Evolutionary conservation across 2,113 vertebrate species (phyloP).

Genomic region (Spermophilus dauricus): DNA sequence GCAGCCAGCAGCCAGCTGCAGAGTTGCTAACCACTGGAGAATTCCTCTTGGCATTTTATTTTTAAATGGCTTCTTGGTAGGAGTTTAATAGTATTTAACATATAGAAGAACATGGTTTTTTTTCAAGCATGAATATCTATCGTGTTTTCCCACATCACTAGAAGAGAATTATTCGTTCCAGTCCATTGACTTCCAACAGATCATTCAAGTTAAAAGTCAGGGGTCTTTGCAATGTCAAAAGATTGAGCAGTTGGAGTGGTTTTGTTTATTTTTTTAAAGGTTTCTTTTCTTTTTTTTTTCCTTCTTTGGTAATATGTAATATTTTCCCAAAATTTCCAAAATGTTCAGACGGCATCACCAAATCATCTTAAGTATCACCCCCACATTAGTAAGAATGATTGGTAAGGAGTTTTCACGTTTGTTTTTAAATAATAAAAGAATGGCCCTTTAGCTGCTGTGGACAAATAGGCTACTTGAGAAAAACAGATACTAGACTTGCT

Average conservation of each 20-base stretch:
- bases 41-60: conserved; percentile 76
- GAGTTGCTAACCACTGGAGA: conserved; percentile 66
- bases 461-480: conserved; percentile 58
- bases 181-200: conserved; percentile 82
- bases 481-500: conserved; percentile 57
- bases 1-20: conserved; percentile 55
- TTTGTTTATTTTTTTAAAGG: conserved; percentile 61
- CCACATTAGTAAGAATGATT: conserved; percentile 62
- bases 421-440: conserved; percentile 63
- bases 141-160: conserved; percentile 83
- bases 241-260: conserved; percentile 67
- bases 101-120: conserved; percentile 73
- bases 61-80: conserved; percentile 78
- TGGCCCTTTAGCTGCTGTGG: neutral
- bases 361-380: neutral
- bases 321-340: conserved; percentile 1
- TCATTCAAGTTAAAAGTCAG: conserved; percentile 87
- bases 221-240: conserved; percentile 81
- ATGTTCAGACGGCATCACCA: conserved; percentile 13
- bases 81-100: conserved; percentile 83
- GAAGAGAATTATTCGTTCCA: conserved; percentile 85
- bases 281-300: neutral
- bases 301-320: conserved; percentile 36
- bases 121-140: conserved; percentile 82
- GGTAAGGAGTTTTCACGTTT: neutral